These are phyloP conservation scores for Drosophila obscura DNA, from an alignment of 1,140 invertebrate genomes.

Conservation along the genomic window DNA sequence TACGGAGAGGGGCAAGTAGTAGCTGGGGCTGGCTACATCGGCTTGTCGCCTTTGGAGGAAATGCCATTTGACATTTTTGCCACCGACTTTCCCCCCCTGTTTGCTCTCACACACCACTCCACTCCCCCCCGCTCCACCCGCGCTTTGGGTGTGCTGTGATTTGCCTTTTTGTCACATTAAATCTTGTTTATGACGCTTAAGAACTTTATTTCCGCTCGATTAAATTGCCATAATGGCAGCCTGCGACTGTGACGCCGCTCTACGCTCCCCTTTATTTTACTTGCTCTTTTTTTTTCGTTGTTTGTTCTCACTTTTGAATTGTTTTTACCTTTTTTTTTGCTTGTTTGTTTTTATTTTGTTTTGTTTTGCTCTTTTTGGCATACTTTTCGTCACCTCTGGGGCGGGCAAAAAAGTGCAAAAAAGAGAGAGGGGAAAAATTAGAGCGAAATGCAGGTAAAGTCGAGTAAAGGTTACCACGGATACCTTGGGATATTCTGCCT, in stretches of 20 bases:
- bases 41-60: slow-evolving; percentile 61
- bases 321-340: slow-evolving; percentile 14
- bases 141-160: slow-evolving; percentile 48
- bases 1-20: not conserved
- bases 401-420: not conserved
- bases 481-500: too few species aligned
- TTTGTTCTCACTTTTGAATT: not conserved
- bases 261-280: not conserved
- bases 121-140: not conserved
- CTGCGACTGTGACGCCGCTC: slow-evolving; percentile 21
- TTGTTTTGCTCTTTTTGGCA: too few species aligned
- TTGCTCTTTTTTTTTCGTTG: slow-evolving; percentile 1
- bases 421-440: slow-evolving; percentile 1
- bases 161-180: slow-evolving; percentile 81
- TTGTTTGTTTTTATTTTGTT: too few species aligned
- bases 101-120: not conserved
- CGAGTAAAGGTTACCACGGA: too few species aligned
- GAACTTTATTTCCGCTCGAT: slow-evolving; percentile 78
- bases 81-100: slow-evolving; percentile 1
- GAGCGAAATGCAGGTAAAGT: not conserved
- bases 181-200: slow-evolving; percentile 79
- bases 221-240: slow-evolving; percentile 73
- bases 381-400: slow-evolving; percentile 16
- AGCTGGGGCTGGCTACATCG: not conserved
- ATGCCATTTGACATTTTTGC: slow-evolving; percentile 76